A percentile compares a stretch with the other conserved stretches of the same genome.
Evolutionary conservation across 2,113 vertebrate species (phyloP).

Genomic region (Eulemur rufifrons): DNA sequence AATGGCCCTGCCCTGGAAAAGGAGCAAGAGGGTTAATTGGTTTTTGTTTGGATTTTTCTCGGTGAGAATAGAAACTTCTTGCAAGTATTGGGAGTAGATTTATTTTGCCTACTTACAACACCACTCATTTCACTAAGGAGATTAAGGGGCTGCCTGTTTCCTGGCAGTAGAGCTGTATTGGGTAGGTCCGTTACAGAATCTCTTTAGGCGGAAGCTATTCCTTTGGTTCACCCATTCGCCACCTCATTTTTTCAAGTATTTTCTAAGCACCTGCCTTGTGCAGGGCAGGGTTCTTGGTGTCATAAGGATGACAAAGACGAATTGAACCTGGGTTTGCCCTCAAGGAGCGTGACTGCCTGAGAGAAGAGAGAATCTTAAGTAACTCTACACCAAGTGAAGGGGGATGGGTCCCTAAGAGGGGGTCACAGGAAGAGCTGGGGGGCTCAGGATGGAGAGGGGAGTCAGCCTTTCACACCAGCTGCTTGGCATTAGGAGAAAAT

Average conservation of each 20-base stretch:
- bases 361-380: not conserved
- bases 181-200: not conserved
- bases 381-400: not conserved
- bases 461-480: not conserved
- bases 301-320: not conserved
- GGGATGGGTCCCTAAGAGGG: not conserved
- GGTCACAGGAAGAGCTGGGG: not conserved
- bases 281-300: not conserved
- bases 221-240: not conserved
- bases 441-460: not conserved
- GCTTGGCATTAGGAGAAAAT: not conserved
- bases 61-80: not conserved
- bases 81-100: not conserved
- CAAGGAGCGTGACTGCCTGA: not conserved
- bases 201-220: not conserved
- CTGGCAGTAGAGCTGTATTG: not conserved
- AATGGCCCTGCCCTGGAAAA: not conserved
- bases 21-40: not conserved
- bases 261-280: not conserved
- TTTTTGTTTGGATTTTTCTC: not conserved
- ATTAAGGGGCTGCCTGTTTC: not conserved
- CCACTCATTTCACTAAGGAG: not conserved
- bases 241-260: not conserved
- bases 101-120: not conserved
- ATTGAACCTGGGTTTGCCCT: not conserved